Conservation (phyloP, 2,888 invertebrate genomes). For the Mythimna loreyi region DNA sequence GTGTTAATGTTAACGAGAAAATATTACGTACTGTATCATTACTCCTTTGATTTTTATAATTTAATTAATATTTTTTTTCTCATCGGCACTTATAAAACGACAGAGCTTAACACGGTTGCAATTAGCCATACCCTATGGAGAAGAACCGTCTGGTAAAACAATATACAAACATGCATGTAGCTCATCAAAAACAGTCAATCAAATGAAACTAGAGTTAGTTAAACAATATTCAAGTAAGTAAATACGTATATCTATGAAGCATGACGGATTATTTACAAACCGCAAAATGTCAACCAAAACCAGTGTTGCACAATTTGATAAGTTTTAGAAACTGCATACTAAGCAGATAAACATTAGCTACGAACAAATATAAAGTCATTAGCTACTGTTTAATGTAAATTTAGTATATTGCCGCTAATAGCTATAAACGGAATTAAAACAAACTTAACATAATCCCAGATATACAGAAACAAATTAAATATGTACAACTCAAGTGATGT, state of each 20-base stretch:
- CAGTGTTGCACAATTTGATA: conserved; percentile 38
- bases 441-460: not conserved
- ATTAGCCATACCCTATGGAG: no score
- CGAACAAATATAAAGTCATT: conserved; percentile 15
- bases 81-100: no score
- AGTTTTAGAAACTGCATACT: conserved; percentile 5
- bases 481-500: not conserved
- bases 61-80: no score
- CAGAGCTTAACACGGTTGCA: no score
- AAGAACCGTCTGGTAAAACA: no score
- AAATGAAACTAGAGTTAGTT: not conserved
- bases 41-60: not conserved
- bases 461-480: not conserved
- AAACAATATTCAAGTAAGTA: conserved; percentile 10
- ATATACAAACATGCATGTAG: not conserved
- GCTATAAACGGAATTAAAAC: not conserved
- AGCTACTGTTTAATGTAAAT: conserved; percentile 8
- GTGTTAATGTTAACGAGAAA: conserved; percentile 20
- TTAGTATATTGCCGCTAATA: conserved; percentile 8
- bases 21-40: not conserved
- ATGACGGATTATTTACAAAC: conserved; percentile 32
- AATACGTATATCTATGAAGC: conserved; percentile 10
- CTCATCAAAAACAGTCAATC: not conserved
- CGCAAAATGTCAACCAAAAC: conserved; percentile 20
- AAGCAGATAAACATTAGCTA: not conserved